These are phyloP conservation scores for Danio tinwini DNA, from an alignment of 2,797 vertebrate genomes.

Conservation along the genomic window DNA sequence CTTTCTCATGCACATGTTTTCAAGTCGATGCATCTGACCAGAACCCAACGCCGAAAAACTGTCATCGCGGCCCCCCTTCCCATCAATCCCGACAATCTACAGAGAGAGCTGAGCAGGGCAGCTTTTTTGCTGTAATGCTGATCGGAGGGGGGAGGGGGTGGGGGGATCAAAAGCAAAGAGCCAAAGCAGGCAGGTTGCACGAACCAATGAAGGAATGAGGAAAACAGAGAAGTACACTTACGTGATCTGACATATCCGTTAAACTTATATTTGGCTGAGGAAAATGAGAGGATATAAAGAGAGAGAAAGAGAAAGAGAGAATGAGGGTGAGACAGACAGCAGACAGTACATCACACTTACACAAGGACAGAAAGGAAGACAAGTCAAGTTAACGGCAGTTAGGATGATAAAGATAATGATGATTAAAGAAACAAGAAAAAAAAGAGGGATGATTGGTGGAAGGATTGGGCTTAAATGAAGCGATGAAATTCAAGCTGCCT, in stretches of 20 bases:
- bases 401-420: constrained; percentile 37
- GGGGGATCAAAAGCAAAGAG: constrained; percentile 64
- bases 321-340: constrained; percentile 72
- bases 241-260: constrained; percentile 88
- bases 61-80: constrained; percentile 43
- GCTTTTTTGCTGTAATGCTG: constrained; percentile 62
- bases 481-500: constrained; percentile 46
- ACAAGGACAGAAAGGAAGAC: constrained; percentile 59
- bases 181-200: constrained; percentile 52
- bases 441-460: constrained; percentile 30
- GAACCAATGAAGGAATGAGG: constrained; percentile 52
- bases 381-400: constrained; percentile 52
- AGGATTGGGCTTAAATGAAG: constrained; percentile 32
- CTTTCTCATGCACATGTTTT: constrained; percentile 54
- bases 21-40: constrained; percentile 48
- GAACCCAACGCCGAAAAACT: constrained; percentile 47
- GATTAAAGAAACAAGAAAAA: constrained; percentile 22
- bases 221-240: constrained; percentile 75
- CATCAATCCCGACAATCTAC: constrained; percentile 56
- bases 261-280: constrained; percentile 88
- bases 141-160: constrained; percentile 24
- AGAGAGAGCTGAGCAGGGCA: constrained; percentile 63
- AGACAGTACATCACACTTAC: constrained; percentile 47
- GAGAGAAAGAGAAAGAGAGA: constrained; percentile 62
- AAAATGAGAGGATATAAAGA: constrained; percentile 82